Conservation (phyloP, 1,140 invertebrate genomes). For the Coptotermes formosanus region DNA sequence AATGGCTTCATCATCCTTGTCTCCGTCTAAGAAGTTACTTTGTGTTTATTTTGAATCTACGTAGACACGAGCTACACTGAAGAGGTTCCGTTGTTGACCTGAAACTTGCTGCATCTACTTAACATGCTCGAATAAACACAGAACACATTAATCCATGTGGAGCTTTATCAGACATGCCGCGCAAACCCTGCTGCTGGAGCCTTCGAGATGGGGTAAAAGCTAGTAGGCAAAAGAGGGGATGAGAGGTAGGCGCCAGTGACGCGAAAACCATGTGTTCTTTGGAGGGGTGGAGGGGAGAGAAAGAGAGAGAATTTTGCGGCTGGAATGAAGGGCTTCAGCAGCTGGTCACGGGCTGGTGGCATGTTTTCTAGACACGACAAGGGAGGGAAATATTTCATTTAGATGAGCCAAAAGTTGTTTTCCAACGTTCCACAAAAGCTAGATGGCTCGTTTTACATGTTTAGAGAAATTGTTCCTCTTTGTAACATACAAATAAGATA, state of each 20-base stretch:
- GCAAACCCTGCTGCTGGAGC: background rate
- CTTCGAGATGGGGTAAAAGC: too few species aligned
- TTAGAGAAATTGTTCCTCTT: too few species aligned
- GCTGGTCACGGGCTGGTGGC: too few species aligned
- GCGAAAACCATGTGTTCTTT: slow-evolving; percentile 4
- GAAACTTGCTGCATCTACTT: background rate
- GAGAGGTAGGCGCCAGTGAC: background rate
- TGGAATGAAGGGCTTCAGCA: too few species aligned
- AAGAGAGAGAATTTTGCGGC: background rate
- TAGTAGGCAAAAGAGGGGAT: too few species aligned
- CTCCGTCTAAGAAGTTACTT: background rate
- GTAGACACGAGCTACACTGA: background rate
- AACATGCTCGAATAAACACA: slow-evolving; percentile 14
- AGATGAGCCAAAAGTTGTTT: too few species aligned
- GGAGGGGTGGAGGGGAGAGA: background rate
- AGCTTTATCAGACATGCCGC: slow-evolving; percentile 10
- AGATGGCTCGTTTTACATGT: too few species aligned
- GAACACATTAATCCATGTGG: slow-evolving; percentile 7
- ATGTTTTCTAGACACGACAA: too few species aligned
- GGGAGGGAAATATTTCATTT: too few species aligned
- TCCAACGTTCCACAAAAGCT: too few species aligned
- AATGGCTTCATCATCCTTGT: background rate
- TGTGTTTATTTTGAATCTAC: background rate
- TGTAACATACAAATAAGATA: too few species aligned
- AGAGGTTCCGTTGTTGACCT: background rate